phyloP scores from a whole-genome alignment of 2,888 invertebrate genomes.

The Pollenia amentaria region DNA sequence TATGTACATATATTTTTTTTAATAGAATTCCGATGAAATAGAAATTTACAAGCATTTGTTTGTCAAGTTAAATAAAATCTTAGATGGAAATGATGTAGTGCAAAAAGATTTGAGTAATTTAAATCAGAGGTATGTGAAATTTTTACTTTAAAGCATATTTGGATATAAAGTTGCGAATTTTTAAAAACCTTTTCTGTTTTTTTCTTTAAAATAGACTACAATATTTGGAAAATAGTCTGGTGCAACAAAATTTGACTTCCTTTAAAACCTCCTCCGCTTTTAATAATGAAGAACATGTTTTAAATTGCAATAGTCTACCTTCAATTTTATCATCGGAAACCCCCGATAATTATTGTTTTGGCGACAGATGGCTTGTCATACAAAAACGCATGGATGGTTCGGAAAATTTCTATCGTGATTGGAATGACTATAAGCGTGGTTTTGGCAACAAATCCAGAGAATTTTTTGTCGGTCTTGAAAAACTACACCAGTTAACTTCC shows the following conservation, averaged over 20 bases:
- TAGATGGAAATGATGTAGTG: constrained; percentile 41
- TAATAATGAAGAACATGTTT: not conserved
- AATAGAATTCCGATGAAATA: constrained; percentile 55
- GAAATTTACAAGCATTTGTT: constrained; percentile 61
- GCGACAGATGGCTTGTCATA: constrained; percentile 87
- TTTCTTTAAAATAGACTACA: constrained; percentile 25
- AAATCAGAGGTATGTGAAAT: not conserved
- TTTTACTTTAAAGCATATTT: not conserved
- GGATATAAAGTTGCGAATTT: not conserved
- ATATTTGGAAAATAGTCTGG: constrained; percentile 8
- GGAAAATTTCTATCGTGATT: constrained; percentile 87
- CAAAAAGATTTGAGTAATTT: constrained; percentile 13
- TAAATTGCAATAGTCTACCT: not conserved
- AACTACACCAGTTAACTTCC: constrained; percentile 85
- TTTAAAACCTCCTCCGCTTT: not conserved
- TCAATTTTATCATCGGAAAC: not conserved
- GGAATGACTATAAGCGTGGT: constrained; percentile 88
- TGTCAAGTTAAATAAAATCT: constrained; percentile 54
- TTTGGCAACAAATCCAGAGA: constrained; percentile 89
- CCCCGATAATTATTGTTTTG: constrained; percentile 83
- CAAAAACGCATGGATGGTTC: constrained; percentile 88
- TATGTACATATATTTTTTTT: not conserved
- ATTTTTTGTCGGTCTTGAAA: constrained; percentile 89
- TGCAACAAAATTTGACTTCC: not conserved
- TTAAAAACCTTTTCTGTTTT: not conserved